Evolutionary conservation across 64 coral and sea anemone species (phyloP).

Genomic region (Pachyseris speciosa): DNA sequence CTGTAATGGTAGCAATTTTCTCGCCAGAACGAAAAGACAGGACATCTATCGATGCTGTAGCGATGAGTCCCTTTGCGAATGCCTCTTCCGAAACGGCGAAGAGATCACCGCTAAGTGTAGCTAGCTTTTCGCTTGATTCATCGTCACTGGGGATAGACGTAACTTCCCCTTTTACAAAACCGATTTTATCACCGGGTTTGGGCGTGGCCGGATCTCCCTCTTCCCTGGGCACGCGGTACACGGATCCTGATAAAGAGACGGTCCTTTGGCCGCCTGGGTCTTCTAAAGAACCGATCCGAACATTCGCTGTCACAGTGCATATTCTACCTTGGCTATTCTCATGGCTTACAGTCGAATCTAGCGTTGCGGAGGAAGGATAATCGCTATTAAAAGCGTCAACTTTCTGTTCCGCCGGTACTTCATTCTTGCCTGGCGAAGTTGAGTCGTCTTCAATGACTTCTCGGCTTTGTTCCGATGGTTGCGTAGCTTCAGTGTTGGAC

Average conservation of each 20-base stretch:
- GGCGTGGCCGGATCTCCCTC: neutral
- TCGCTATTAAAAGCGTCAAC: neutral
- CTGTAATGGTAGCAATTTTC: slow-evolving; percentile 9
- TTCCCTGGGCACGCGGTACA: neutral
- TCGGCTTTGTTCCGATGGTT: neutral
- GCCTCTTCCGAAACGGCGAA: slow-evolving; percentile 6
- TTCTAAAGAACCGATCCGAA: neutral
- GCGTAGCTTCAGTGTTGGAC: neutral
- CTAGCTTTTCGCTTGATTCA: neutral
- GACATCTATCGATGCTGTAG: slow-evolving; percentile 8
- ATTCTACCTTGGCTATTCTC: neutral
- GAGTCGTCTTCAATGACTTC: neutral
- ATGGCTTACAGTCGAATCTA: neutral
- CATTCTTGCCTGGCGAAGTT: neutral
- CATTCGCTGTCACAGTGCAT: slow-evolving; percentile 27
- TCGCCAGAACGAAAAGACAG: neutral
- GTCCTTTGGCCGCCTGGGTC: neutral
- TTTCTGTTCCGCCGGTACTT: neutral
- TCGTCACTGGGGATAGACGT: neutral
- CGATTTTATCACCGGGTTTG: slow-evolving; percentile 35
- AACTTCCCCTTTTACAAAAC: slow-evolving; percentile 10
- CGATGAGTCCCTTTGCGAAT: neutral
- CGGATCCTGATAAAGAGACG: slow-evolving; percentile 7
- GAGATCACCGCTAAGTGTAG: neutral
- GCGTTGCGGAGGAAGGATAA: neutral